These are phyloP conservation scores for Propsilocerus akamusi DNA, from an alignment of 1,140 invertebrate species.

Conservation along the genomic window DNA sequence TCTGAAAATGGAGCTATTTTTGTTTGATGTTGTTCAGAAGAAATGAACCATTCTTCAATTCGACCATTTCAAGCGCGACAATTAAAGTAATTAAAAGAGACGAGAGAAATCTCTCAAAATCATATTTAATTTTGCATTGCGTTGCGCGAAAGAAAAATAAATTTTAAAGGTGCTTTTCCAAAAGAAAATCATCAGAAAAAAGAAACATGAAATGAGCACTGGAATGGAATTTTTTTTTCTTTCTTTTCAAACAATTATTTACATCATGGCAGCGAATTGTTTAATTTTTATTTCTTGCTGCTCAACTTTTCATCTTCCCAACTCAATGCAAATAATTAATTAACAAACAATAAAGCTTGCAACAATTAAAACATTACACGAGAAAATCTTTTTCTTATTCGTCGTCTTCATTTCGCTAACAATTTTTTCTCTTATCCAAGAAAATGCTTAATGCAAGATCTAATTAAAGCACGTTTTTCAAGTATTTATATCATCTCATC, in stretches of 20 bases:
- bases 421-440: neutral
- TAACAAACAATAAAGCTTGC: slow-evolving; percentile 1
- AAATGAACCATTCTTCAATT: no score
- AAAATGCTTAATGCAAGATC: neutral
- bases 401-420: neutral
- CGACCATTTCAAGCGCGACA: no score
- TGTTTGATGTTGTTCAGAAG: no score
- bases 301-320: neutral
- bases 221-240: neutral
- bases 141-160: neutral
- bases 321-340: slow-evolving; percentile 1
- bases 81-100: neutral
- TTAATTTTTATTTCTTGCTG: neutral
- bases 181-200: neutral
- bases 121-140: neutral
- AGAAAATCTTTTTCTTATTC: neutral
- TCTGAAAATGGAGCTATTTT: no score
- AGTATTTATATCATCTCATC: no score
- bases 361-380: neutral
- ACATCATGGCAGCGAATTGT: neutral
- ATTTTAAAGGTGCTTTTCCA: neutral
- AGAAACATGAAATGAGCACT: neutral
- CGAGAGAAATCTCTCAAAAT: neutral
- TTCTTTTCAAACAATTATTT: neutral
- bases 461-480: slow-evolving; percentile 3